Evolutionary conservation across 2,113 vertebrate species (phyloP).

Genomic region (Todiramphus chloris): DNA sequence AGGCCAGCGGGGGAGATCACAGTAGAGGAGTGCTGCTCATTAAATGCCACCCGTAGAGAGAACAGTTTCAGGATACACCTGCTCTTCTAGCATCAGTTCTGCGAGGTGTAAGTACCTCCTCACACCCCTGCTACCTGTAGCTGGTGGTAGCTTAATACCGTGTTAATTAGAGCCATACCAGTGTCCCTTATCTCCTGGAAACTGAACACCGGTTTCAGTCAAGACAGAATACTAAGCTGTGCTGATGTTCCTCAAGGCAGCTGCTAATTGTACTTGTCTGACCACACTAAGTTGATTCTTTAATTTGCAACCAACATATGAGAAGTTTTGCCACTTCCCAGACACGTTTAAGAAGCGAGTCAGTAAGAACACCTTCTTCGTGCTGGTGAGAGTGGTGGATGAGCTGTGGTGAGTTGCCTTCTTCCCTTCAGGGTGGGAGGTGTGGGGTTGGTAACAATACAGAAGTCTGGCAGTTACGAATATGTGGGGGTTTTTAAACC

Average conservation of each 20-base stretch:
- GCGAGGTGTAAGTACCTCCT: not conserved
- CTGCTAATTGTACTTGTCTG: not conserved
- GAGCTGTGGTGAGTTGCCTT: constrained; percentile 91
- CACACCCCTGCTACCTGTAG: not conserved
- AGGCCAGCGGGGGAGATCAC: not conserved
- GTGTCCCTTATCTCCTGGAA: not conserved
- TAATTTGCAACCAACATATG: constrained; percentile 87
- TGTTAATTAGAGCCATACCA: not conserved
- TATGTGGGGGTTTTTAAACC: not conserved
- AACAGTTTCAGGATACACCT: not conserved
- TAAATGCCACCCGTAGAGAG: constrained; percentile 3
- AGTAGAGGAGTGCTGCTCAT: not conserved
- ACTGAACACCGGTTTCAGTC: not conserved
- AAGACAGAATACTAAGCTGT: not conserved
- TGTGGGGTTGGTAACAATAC: not conserved
- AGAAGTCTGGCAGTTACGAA: not conserved
- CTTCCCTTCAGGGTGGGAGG: not conserved
- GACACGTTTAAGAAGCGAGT: constrained; percentile 97
- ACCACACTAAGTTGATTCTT: constrained; percentile 59
- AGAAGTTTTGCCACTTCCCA: constrained; percentile 93
- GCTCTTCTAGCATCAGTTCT: not conserved
- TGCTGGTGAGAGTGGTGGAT: constrained; percentile 95
- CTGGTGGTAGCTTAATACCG: not conserved
- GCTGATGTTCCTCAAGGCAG: not conserved
- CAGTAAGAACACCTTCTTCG: constrained; percentile 99